A percentile compares a stretch with the other conserved stretches of the same genome.
These are phyloP conservation scores for Chelonoidis abingdonii DNA, from an alignment of 2,113 vertebrate species.

Conservation along the genomic window DNA sequence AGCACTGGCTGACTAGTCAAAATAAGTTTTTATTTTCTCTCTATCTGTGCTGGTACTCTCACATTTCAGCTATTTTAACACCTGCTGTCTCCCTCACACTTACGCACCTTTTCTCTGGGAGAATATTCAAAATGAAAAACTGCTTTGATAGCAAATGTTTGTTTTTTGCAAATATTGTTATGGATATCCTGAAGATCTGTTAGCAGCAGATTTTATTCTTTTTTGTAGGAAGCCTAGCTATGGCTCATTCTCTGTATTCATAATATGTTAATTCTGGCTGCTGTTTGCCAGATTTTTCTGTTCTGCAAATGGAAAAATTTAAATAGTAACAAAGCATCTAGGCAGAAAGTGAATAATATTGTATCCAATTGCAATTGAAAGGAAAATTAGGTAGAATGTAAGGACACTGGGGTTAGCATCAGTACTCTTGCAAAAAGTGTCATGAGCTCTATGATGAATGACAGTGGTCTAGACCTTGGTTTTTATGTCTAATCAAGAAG, in stretches of 20 bases:
- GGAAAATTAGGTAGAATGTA: background rate
- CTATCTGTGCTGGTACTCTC: slow-evolving; percentile 10
- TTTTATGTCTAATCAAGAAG: background rate
- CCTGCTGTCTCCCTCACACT: slow-evolving; percentile 3
- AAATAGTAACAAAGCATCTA: background rate
- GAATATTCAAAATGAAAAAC: slow-evolving; percentile 38
- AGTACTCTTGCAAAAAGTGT: background rate
- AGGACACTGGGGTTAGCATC: background rate
- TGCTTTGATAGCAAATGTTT: background rate
- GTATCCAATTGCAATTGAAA: background rate
- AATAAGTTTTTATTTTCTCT: slow-evolving; percentile 19
- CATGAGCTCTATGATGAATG: background rate
- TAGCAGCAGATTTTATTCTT: background rate
- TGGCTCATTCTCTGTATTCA: background rate
- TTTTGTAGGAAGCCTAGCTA: background rate
- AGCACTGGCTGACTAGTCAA: slow-evolving; percentile 41
- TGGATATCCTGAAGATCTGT: background rate
- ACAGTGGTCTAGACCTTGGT: background rate
- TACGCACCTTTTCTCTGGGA: slow-evolving; percentile 27
- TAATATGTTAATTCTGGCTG: background rate
- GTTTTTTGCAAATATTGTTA: background rate
- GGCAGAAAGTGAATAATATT: background rate
- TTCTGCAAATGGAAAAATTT: background rate
- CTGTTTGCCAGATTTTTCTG: background rate
- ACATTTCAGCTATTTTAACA: slow-evolving; percentile 25